Percentiles rank a stretch among this genome's conserved stretches.
These are phyloP conservation scores for Teinopalpus imperialis DNA, from an alignment of 2,888 invertebrate species.

Conservation along the genomic window DNA sequence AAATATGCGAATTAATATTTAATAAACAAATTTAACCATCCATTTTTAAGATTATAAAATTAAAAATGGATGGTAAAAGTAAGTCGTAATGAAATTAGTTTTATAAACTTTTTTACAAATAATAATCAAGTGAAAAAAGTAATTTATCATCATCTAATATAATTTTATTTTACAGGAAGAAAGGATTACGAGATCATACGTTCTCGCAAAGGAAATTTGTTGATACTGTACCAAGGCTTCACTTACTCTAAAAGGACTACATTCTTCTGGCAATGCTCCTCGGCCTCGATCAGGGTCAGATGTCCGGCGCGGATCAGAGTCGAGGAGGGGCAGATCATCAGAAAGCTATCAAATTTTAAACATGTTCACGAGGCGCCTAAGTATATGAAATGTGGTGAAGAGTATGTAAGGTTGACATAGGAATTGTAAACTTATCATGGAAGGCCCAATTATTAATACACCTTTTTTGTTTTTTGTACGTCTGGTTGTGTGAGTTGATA, in stretches of 20 bases:
- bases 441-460: no score
- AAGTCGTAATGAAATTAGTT: no score
- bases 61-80: no score
- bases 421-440: background rate
- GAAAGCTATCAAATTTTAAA: background rate
- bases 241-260: constrained; percentile 7
- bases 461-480: no score
- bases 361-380: constrained; percentile 12
- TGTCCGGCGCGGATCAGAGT: constrained; percentile 11
- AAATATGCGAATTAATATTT: no score
- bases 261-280: constrained; percentile 14
- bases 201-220: constrained; percentile 10
- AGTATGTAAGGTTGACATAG: background rate
- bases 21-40: no score
- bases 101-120: no score
- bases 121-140: no score
- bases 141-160: background rate
- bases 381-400: constrained; percentile 2
- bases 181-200: constrained; percentile 7
- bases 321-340: constrained; percentile 7
- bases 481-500: no score
- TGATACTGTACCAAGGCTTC: constrained; percentile 12
- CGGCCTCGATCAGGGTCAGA: constrained; percentile 4
- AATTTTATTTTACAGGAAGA: background rate
- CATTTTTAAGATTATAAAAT: no score